Evolutionary conservation across 2,888 invertebrate genomes (phyloP), one percentile per base, ranked within the genome.

Genomic region (Myopa testacea): DNA sequence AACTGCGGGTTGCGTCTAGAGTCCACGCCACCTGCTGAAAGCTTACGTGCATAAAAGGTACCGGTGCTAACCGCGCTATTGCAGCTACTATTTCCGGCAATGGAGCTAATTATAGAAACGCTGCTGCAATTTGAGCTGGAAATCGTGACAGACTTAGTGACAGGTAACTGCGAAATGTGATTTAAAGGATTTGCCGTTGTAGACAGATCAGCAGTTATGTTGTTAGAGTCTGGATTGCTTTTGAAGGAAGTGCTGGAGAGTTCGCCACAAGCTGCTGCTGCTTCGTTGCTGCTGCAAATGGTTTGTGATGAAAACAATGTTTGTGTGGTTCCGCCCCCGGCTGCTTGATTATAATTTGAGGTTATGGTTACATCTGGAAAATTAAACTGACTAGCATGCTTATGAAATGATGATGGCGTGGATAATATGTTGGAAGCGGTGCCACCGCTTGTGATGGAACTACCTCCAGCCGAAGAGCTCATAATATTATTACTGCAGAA

Each of bases 31-130:
- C 86, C 84, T 14, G 84, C 86, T 80, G 86, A 87, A 90, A 92
- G 75, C 90, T 92, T 87, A 90, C 93, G 85, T 90, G 86, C 80
- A 90, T 91, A 84, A 79, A 87, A 86, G 6, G 84, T 83, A 45
- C 82, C 83, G 55, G 80, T 80, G 78, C 82, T 84, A 10, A 83
- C 84, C 72, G 84, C 74, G 75, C 83, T 86, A 40, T 83, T 78
- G 7, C 52, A 75, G 78, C 69, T 45, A 76, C 63, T 62, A 19
- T 5, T 62, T 14, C 38, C 34, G 76, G 68, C 63, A 37, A 60
- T 14, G 72, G 69, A 37, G 75, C 79, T 58, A 77, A 75, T 62
- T 74, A 78, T 76, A 34, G 80, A 75, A 40, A 78, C 77, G 45
- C 80, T 84, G 68, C 80, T 84, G 78, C 82, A 82, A 77, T 83